Evolutionary conservation across 2,797 vertebrate genomes (phyloP).

Genomic region (Scomberomorus guttatus): DNA sequence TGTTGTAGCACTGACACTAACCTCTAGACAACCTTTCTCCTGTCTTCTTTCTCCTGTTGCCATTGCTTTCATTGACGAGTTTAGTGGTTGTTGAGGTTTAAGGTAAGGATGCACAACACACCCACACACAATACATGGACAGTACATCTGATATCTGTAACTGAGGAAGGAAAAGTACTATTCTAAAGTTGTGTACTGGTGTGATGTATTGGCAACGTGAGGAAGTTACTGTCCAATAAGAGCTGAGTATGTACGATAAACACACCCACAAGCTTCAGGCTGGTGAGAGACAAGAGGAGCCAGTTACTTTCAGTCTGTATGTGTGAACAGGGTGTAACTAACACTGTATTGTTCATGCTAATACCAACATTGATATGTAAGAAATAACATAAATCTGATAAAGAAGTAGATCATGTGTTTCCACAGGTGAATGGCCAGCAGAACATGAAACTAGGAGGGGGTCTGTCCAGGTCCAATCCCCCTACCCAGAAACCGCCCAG

Average conservation of each 20-base stretch:
- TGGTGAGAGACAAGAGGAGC: too few relatives aligned
- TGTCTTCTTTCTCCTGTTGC: slow-evolving; percentile 87
- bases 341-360: too few relatives aligned
- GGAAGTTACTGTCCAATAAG: too few relatives aligned
- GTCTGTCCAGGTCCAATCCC: slow-evolving; percentile 91
- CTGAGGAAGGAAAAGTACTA: neutral
- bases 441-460: slow-evolving; percentile 92
- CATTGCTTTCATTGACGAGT: slow-evolving; percentile 88
- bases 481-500: slow-evolving; percentile 97
- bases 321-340: too few relatives aligned
- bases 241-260: too few relatives aligned
- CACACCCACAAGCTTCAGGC: too few relatives aligned
- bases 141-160: neutral
- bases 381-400: too few relatives aligned
- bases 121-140: slow-evolving; percentile 15
- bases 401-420: slow-evolving; percentile 7
- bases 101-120: slow-evolving; percentile 90
- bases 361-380: too few relatives aligned
- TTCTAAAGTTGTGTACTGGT: neutral
- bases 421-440: slow-evolving; percentile 92
- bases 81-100: slow-evolving; percentile 99
- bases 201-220: too few relatives aligned
- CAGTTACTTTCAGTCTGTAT: too few relatives aligned
- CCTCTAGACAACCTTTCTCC: slow-evolving; percentile 85
- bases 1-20: slow-evolving; percentile 80